Evolutionary conservation across 2,797 vertebrate species (phyloP).

Genomic region (Sciurus vulgaris): DNA sequence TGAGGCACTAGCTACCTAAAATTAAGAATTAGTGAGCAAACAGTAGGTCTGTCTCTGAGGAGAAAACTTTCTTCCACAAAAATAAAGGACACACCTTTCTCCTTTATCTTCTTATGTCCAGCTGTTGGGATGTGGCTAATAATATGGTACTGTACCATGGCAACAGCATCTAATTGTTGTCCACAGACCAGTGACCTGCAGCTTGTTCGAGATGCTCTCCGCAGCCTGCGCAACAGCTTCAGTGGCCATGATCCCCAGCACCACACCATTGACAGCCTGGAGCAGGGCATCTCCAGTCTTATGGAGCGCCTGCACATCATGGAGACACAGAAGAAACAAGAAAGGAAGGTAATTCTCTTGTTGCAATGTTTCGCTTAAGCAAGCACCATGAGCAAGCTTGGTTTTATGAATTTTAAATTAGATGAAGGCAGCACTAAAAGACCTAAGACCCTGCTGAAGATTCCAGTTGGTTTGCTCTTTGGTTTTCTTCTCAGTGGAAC

Average conservation of each 20-base stretch:
- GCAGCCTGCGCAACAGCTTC: slow-evolving; percentile 96
- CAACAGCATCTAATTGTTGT: not conserved
- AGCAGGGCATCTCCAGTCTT: slow-evolving; percentile 97
- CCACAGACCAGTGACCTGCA: slow-evolving; percentile 92
- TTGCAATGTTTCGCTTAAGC: not conserved
- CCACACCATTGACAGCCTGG: slow-evolving; percentile 98
- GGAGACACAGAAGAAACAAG: slow-evolving; percentile 90
- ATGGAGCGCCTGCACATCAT: slow-evolving; percentile 93
- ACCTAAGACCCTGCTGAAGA: not conserved
- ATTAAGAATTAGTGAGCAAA: not conserved
- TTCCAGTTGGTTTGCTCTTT: not conserved
- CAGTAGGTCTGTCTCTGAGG: not conserved
- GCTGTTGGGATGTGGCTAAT: not conserved
- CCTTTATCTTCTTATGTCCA: not conserved
- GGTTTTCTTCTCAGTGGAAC: not conserved
- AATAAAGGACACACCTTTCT: not conserved
- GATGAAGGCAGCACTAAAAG: not conserved
- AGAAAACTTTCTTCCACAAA: not conserved
- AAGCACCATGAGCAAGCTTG: not conserved
- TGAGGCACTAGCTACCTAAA: not conserved
- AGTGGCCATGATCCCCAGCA: slow-evolving; percentile 97
- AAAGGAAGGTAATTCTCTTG: slow-evolving; percentile 88
- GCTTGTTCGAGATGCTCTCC: slow-evolving; percentile 94
- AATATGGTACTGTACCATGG: rapidly evolving
- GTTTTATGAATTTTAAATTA: not conserved